phyloP scores from a whole-genome alignment of 2,113 vertebrate species.

The Chitala chitala region DNA sequence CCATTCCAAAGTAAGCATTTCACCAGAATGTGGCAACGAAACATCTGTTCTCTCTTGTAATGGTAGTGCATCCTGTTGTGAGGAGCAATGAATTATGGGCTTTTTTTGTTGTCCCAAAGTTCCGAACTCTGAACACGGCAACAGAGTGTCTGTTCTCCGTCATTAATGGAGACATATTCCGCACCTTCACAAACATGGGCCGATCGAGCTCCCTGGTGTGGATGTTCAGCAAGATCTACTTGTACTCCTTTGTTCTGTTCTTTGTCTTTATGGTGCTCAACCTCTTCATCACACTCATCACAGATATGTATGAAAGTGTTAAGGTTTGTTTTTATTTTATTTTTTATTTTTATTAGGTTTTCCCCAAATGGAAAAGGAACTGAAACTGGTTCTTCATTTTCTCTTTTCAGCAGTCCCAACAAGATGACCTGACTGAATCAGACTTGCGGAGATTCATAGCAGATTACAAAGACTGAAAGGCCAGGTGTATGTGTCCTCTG shows the following conservation, averaged over 20 bases:
- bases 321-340: conserved; percentile 62
- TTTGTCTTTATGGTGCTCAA: conserved; percentile 96
- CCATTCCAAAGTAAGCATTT: conserved; percentile 77
- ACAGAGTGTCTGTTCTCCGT: conserved; percentile 88
- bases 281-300: conserved; percentile 90
- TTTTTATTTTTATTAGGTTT: background rate
- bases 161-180: conserved; percentile 91
- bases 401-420: conserved; percentile 73
- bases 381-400: background rate
- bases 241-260: conserved; percentile 89
- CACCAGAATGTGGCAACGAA: background rate
- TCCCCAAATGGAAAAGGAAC: background rate
- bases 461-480: conserved; percentile 74
- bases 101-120: conserved; percentile 56
- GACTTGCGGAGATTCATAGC: conserved; percentile 76
- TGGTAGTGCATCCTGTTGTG: background rate
- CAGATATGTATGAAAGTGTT: conserved; percentile 88
- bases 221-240: conserved; percentile 87
- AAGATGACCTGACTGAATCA: conserved; percentile 70
- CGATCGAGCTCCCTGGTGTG: conserved; percentile 82
- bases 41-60: background rate
- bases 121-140: conserved; percentile 80
- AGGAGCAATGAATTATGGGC: background rate
- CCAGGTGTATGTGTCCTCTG: conserved; percentile 56
- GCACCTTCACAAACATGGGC: conserved; percentile 81